These are phyloP conservation scores for human DNA, from an alignment of 2,113 vertebrate species.

Conservation along the genomic window GRCh38 chr9:70345001-70345500, in stretches of 20 bases:
- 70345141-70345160: slow-evolving; percentile 9
- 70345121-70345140: neutral
- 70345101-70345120: slow-evolving; percentile 5
- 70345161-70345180: neutral
- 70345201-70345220: neutral
- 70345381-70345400: neutral
- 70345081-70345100: neutral
- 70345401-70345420: neutral
- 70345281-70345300: neutral
- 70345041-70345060: neutral
- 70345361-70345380: neutral
- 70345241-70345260: neutral
- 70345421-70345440: neutral
- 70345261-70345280: slow-evolving; percentile 7
- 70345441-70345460: neutral
- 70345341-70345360: neutral
- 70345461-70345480: neutral
- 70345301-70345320: neutral
- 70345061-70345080: slow-evolving; percentile 30
- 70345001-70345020: neutral
- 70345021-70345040: neutral
- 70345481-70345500: neutral
- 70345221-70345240: slow-evolving; percentile 28
- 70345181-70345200: slow-evolving; percentile 16
- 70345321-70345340: slow-evolving; percentile 21